phyloP scores from a whole-genome alignment of 2,113 vertebrate genomes.

The Hippocampus zosterae region DNA sequence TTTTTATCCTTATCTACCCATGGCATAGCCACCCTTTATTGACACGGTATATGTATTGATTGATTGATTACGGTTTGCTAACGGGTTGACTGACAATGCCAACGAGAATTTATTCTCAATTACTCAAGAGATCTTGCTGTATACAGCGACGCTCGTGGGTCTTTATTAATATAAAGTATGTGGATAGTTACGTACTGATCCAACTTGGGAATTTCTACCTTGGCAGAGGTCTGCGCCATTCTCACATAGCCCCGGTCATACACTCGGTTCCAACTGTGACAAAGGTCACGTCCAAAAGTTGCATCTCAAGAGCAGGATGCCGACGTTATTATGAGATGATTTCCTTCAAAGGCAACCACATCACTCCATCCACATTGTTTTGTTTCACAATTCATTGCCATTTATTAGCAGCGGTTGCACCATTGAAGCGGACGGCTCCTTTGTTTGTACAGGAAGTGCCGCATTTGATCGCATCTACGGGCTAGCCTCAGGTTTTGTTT shows the following conservation, averaged over 20 bases:
- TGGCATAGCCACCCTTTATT: no score
- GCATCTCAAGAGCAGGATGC: not conserved
- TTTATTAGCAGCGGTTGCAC: slow-evolving; percentile 42
- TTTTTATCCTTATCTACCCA: not conserved
- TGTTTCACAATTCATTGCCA: slow-evolving; percentile 39
- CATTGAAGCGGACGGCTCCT: slow-evolving; percentile 28
- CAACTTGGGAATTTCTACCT: not conserved
- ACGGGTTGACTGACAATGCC: no score
- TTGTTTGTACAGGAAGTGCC: slow-evolving; percentile 60
- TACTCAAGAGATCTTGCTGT: no score
- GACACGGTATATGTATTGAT: no score
- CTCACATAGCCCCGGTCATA: not conserved
- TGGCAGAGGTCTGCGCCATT: not conserved
- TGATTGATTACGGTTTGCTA: no score
- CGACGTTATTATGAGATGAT: slow-evolving; percentile 5
- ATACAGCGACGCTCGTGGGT: no score
- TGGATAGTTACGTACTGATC: not conserved
- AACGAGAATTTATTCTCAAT: no score
- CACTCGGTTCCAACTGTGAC: not conserved
- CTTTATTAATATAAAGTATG: no score
- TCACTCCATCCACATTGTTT: slow-evolving; percentile 26
- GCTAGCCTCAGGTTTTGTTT: slow-evolving; percentile 45
- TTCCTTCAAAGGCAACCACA: slow-evolving; percentile 15
- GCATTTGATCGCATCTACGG: slow-evolving; percentile 55
- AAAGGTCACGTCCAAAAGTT: not conserved